Conservation (phyloP, 2,113 vertebrate species). For the Etheostoma cragini region DNA sequence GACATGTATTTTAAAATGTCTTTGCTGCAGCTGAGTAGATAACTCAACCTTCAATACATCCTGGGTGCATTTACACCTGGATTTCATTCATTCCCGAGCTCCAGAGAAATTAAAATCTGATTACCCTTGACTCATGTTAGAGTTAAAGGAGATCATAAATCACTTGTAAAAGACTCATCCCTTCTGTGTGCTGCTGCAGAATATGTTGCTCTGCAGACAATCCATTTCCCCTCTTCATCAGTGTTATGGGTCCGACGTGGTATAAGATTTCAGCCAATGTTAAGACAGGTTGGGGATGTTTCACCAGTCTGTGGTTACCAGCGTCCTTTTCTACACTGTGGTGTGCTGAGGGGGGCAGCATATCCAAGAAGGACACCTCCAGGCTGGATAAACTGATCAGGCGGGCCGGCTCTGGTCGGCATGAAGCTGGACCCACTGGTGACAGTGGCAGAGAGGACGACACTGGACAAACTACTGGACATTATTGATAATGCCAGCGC, state of each 20-base stretch:
- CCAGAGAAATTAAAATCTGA: slow-evolving; percentile 28
- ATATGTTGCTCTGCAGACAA: slow-evolving; percentile 16
- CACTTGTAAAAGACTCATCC: slow-evolving; percentile 28
- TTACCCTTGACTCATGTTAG: slow-evolving; percentile 23
- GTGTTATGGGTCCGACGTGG: slow-evolving; percentile 39
- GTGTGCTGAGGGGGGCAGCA: no score
- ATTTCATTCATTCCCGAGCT: slow-evolving; percentile 38
- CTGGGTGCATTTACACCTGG: slow-evolving; percentile 5
- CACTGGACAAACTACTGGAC: no score
- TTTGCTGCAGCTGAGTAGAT: background rate
- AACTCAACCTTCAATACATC: background rate
- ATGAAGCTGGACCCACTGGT: no score
- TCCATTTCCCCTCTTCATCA: slow-evolving; percentile 32
- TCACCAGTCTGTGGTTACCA: no score
- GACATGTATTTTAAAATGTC: background rate
- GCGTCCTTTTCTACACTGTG: no score
- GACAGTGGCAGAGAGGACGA: no score
- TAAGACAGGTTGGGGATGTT: background rate
- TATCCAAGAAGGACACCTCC: no score
- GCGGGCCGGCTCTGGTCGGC: no score
- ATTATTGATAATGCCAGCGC: no score
- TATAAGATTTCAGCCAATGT: no score
- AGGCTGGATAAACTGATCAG: no score
- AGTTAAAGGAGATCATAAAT: slow-evolving; percentile 35
- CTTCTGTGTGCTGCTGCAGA: slow-evolving; percentile 25